Percentiles rank a stretch among this genome's conserved stretches.
These are phyloP conservation scores for Mareca strepera DNA, from an alignment of 2,797 vertebrate genomes.

Conservation along the genomic window DNA sequence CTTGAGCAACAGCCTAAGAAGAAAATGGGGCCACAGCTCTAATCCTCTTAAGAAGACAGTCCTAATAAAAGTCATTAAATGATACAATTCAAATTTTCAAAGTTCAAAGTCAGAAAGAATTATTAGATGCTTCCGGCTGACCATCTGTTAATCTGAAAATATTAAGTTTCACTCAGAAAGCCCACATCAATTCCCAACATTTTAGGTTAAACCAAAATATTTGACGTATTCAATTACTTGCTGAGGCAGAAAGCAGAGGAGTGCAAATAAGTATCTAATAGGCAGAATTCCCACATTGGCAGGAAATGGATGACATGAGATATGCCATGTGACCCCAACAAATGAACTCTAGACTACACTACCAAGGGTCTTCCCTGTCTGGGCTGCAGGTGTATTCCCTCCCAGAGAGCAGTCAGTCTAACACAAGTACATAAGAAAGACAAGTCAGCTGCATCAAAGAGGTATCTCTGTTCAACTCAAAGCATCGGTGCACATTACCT, in stretches of 20 bases:
- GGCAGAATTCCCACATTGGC: background rate
- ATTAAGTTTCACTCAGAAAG: background rate
- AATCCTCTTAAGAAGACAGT: background rate
- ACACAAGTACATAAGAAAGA: background rate
- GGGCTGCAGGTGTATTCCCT: background rate
- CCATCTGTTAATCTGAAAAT: slow-evolving; percentile 5
- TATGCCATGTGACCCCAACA: background rate
- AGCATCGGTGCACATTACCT: background rate
- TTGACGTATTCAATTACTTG: background rate
- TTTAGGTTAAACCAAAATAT: background rate
- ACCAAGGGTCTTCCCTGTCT: background rate
- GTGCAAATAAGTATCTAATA: background rate
- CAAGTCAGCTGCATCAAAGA: background rate
- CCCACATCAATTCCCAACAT: background rate
- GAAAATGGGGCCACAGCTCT: background rate
- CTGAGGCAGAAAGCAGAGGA: background rate
- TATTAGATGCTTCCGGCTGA: background rate
- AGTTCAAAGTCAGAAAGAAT: background rate
- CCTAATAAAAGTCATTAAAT: background rate
- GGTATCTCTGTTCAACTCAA: background rate
- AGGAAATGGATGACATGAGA: background rate
- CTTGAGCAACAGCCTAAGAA: background rate
- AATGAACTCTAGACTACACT: background rate
- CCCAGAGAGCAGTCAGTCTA: background rate
- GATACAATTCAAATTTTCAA: background rate